Base-by-base conservation (phyloP, 2,797 vertebrate genomes). In the Pogoniulus pusillus region DNA sequence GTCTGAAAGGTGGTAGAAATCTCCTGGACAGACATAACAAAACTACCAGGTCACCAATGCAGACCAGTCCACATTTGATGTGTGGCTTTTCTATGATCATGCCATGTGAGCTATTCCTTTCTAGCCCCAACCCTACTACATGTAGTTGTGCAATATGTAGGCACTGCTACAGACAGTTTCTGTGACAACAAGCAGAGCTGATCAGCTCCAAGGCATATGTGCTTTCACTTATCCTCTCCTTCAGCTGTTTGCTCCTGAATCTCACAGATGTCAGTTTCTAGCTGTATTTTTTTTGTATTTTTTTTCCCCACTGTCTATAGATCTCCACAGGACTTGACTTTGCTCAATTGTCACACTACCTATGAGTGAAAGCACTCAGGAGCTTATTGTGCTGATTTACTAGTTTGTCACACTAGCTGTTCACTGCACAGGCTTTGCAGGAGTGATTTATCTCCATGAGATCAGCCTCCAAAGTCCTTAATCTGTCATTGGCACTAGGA, bases 141-240 rank as follows among this genome's bases (percentile, higher is more conserved):
- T 7, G 34, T 8, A 19, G 34, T 29, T 30, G 26, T 24, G 29
- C 1, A 1, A 16, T 12, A 30, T 1, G 1, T 27, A 37, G 11
- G 19, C 47, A 16, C 17, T 64, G 54, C 34, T 51, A 30, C 32
- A 18, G 10, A 47, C 16, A 34, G 22, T 26, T 64, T 32, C 39
- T 59, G 73, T 53, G 26, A 32, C 57, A 26, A 23, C 9, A 39
- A 26, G 13, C 37, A 64, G 29, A 68, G 32, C 49, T 57, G 75
- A 74, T 34, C 26, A 37, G 26, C 23, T 35, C 18, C 24, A 17
- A 69, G 32, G 13, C 11, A 51, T 53, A 54, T 8, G 3, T 7
- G 29, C 12, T 62, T 73, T 73, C 32, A 45, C 34, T 47, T n/a
- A 12, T n/a, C 68, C 47, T 53, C 41, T 32, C 41, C 23, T 15